Evolutionary conservation across 2,888 invertebrate species (phyloP).

Genomic region (Orthonevra nobilis): DNA sequence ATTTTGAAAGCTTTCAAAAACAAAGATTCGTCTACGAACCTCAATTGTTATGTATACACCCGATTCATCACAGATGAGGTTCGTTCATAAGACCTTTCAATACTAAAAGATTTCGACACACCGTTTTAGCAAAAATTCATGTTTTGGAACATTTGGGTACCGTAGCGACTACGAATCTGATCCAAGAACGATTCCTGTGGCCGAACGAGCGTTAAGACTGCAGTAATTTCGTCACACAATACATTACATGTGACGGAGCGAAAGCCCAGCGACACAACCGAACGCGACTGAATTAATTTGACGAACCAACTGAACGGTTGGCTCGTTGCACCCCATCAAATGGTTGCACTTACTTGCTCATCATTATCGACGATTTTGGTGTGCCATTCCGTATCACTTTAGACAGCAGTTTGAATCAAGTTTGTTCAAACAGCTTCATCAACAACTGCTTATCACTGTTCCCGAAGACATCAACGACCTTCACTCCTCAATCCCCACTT

Average conservation of each 20-base stretch:
- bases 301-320: background rate
- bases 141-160: background rate
- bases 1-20: background rate
- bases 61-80: background rate
- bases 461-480: too few species aligned
- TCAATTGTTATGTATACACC: too few species aligned
- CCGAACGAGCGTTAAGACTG: background rate
- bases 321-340: background rate
- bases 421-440: too few species aligned
- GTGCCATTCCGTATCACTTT: background rate
- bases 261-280: background rate
- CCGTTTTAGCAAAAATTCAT: background rate
- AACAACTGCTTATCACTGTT: too few species aligned
- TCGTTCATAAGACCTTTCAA: background rate
- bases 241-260: too few species aligned
- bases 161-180: background rate
- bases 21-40: too few species aligned
- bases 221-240: background rate
- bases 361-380: background rate
- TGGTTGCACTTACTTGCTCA: background rate
- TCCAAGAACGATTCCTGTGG: background rate
- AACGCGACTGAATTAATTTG: background rate
- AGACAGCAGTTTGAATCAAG: too few species aligned
- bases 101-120: background rate
- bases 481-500: too few species aligned